Base-by-base conservation (phyloP, 2,113 vertebrate species). In the Proteles cristata region DNA sequence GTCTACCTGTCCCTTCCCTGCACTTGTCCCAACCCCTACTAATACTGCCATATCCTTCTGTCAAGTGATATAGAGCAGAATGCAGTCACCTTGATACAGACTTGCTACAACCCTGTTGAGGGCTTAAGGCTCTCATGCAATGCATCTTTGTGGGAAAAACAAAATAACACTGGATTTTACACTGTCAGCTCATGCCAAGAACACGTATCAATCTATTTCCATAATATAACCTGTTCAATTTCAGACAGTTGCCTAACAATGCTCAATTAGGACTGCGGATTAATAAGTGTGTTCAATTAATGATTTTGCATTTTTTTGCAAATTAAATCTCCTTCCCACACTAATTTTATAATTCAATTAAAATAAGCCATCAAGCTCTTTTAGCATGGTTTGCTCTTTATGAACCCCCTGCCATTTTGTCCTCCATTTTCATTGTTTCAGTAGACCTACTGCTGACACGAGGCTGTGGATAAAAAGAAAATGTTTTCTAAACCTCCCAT, bases 261-360 rank as follows among this genome's bases (percentile, higher is more conserved):
- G 19, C 31, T 93, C 85, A 87, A 55, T 97, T 94, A 86, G 69
- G 28, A 89, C 12, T 77, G 55, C 23, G 90, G 69, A 97, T 97
- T 94, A 97, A 86, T 94, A 97, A 94, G 88, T 48, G 11, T 73
- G 79, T 74, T 93, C 94, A 96, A 89, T 92, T 80, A 97, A 96
- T 89, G 82, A 87, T 81, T 97, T 93, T 96, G 71, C 71, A 88
- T 95, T 93, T 95, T 97, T 97, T 97, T 88, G 66, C 90, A 92
- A 96, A 96, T 97, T 93, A 97, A 93, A 65, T 95, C 63, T 69
- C 86, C 94, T 97, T 97, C 48, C 39, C 80, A 93, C 65, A 79
- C 90, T 96, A 93, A 93, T 98, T 95, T 98, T 96, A 93, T 97
- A 97, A 97, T 97, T 97, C 97, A 96, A 96, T 98, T 98, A 98